Conservation (phyloP, 2,888 invertebrate genomes). For the Megamerina dolium region DNA sequence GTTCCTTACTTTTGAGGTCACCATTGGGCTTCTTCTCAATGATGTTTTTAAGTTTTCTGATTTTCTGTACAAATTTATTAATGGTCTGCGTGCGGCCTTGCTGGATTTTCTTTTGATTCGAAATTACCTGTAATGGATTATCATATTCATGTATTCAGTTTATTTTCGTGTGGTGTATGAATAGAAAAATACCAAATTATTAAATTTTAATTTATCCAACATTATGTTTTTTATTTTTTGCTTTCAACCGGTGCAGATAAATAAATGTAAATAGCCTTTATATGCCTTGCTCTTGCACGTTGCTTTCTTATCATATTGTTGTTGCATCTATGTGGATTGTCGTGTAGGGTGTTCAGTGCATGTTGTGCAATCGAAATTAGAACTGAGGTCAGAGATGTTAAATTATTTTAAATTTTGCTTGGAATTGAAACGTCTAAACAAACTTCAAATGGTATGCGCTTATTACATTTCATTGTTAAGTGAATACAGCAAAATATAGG, state of each 20-base stretch:
- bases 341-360: not conserved
- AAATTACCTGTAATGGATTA: constrained; percentile 31
- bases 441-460: too few species aligned
- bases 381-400: too few species aligned
- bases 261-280: not conserved
- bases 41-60: constrained; percentile 36
- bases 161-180: too few species aligned
- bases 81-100: constrained; percentile 37
- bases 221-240: constrained; percentile 20
- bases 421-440: too few species aligned
- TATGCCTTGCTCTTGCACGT: not conserved
- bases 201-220: constrained; percentile 42
- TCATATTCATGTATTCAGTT: too few species aligned
- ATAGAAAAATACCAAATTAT: constrained; percentile 47
- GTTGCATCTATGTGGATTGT: too few species aligned
- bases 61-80: constrained; percentile 41
- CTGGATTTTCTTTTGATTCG: constrained; percentile 39
- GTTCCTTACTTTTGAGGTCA: constrained; percentile 30
- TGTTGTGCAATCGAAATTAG: too few species aligned
- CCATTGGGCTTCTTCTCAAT: constrained; percentile 34
- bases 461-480: too few species aligned
- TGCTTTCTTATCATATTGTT: not conserved
- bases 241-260: not conserved
- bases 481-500: too few species aligned
- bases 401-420: too few species aligned